Evolutionary conservation across 2,113 vertebrate genomes (phyloP).

Genomic region (Amblyopsis rosae): DNA sequence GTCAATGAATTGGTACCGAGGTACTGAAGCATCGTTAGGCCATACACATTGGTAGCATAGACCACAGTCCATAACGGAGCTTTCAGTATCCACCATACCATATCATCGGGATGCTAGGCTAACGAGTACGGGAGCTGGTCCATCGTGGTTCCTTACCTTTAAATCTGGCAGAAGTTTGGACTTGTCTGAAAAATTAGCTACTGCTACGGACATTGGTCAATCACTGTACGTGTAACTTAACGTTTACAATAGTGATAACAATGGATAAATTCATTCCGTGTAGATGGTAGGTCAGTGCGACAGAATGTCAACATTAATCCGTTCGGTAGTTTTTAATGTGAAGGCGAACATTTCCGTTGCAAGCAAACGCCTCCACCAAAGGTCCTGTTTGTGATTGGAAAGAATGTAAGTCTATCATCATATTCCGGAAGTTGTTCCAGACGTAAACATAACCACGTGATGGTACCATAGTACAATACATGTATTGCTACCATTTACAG

Average conservation of each 20-base stretch:
- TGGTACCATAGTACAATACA: neutral
- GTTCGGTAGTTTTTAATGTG: slow-evolving; percentile 36
- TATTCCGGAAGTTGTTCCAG: slow-evolving; percentile 49
- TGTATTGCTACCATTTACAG: slow-evolving; percentile 13
- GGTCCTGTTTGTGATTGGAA: slow-evolving; percentile 37
- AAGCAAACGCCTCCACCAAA: neutral
- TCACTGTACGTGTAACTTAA: neutral
- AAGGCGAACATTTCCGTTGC: slow-evolving; percentile 49
- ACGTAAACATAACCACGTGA: slow-evolving; percentile 76
- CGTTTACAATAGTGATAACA: neutral
- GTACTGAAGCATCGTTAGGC: neutral
- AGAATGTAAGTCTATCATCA: slow-evolving; percentile 20
- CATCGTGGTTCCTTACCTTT: slow-evolving; percentile 64
- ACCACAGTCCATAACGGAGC: neutral
- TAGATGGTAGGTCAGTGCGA: neutral
- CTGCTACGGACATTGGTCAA: slow-evolving; percentile 42
- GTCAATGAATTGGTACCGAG: too few species aligned
- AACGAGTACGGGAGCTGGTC: slow-evolving; percentile 13
- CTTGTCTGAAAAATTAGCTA: slow-evolving; percentile 23
- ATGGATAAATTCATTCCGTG: slow-evolving; percentile 32
- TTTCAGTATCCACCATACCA: slow-evolving; percentile 11
- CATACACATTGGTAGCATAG: neutral
- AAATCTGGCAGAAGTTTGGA: slow-evolving; percentile 18
- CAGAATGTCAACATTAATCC: slow-evolving; percentile 51
- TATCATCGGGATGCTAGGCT: slow-evolving; percentile 48